These are phyloP conservation scores for Phrynocephalus versicolor DNA, from an alignment of 2,113 vertebrate genomes.

Conservation along the genomic window DNA sequence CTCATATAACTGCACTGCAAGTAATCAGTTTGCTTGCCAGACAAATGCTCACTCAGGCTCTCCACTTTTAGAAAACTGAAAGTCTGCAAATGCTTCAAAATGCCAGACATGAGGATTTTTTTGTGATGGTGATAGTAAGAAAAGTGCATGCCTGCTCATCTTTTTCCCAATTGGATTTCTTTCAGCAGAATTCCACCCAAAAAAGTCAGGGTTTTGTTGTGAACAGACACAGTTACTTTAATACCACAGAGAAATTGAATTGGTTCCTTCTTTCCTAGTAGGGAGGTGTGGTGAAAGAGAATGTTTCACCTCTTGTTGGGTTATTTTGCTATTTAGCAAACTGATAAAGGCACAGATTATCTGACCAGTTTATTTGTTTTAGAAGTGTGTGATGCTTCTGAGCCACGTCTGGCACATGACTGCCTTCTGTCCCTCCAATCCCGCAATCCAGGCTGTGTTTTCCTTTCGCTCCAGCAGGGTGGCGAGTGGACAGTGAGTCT, in stretches of 20 bases:
- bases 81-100: not conserved
- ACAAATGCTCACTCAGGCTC: not conserved
- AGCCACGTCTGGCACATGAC: not conserved
- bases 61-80: not conserved
- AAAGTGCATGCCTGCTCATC: not conserved
- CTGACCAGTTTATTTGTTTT: fast-evolving
- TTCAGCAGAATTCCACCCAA: no score
- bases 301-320: not conserved
- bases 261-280: not conserved
- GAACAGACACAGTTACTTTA: not conserved
- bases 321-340: not conserved
- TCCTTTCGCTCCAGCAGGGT: constrained; percentile 42
- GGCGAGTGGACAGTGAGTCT: constrained; percentile 61
- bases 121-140: not conserved
- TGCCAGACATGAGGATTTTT: no score
- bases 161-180: not conserved
- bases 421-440: constrained; percentile 24
- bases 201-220: no score
- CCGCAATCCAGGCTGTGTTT: constrained; percentile 71
- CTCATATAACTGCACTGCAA: no score
- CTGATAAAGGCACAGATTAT: not conserved
- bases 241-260: not conserved
- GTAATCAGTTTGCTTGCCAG: not conserved
- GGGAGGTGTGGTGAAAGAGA: not conserved
- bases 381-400: not conserved